A percentile compares a stretch with the other conserved stretches of the same genome.
phyloP scores from a whole-genome alignment of 1,140 invertebrate species.

The Acromyrmex echinatior region DNA sequence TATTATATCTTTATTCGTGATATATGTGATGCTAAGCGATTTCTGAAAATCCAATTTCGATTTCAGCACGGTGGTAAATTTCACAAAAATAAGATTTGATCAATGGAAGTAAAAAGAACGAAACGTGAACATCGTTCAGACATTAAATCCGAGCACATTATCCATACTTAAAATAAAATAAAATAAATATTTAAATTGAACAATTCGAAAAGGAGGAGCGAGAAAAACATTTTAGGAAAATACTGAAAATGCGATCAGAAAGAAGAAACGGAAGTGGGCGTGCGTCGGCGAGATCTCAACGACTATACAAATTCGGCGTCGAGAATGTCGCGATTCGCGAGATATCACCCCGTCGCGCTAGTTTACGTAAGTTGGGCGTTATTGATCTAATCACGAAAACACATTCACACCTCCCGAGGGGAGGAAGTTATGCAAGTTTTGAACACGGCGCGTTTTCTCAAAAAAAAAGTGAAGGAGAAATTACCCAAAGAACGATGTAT shows the following conservation, averaged over 20 bases:
- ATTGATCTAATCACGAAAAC: slow-evolving; percentile 74
- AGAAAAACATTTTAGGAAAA: not conserved
- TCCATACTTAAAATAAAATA: not conserved
- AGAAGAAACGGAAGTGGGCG: not conserved
- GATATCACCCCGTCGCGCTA: slow-evolving; percentile 29
- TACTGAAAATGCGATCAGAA: not conserved
- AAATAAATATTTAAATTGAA: not conserved
- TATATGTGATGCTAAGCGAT: not conserved
- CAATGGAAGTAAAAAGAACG: not conserved
- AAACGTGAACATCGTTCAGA: not conserved
- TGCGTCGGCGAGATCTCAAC: not conserved
- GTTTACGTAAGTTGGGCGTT: slow-evolving; percentile 74
- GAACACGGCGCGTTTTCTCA: not conserved
- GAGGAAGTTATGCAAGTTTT: slow-evolving; percentile 31
- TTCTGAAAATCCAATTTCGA: not conserved
- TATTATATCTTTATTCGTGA: not conserved
- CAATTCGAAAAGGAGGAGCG: not conserved
- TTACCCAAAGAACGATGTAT: not conserved
- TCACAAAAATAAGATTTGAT: not conserved
- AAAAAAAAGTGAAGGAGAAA: not conserved
- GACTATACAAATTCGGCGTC: not conserved
- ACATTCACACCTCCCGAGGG: not conserved
- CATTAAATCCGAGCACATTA: not conserved
- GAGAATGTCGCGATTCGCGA: not conserved
- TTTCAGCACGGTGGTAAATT: not conserved